Conservation (phyloP, 1,140 invertebrate genomes). For the Aphaenogaster ashmeadi region DNA sequence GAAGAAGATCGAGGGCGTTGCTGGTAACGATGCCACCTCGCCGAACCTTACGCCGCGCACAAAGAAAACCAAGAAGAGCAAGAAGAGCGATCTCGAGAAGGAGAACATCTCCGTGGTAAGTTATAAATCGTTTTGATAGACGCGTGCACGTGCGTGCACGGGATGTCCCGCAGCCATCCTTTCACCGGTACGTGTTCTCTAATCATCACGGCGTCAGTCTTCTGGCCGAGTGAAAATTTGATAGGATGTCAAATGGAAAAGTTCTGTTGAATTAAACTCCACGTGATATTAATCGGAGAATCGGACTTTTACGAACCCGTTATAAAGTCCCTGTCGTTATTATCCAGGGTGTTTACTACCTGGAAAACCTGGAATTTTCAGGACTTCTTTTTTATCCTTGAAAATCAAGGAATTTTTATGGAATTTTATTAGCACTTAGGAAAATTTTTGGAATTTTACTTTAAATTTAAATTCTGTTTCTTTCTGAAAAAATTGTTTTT, state of each 20-base stretch:
- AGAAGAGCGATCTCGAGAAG: constrained; percentile 88
- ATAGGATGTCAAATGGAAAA: background rate
- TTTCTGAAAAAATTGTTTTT: too few species aligned
- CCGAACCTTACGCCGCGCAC: constrained; percentile 85
- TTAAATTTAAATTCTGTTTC: too few species aligned
- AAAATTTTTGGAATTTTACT: too few species aligned
- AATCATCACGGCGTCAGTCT: background rate
- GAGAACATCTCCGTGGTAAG: constrained; percentile 90
- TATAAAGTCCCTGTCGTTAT: background rate
- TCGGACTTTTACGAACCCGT: too few species aligned
- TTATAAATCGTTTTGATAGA: constrained; percentile 70
- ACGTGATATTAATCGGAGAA: background rate
- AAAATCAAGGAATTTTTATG: too few species aligned
- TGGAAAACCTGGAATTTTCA: too few species aligned
- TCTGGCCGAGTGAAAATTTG: background rate
- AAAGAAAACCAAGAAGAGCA: constrained; percentile 89
- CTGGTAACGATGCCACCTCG: constrained; percentile 83
- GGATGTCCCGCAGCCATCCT: constrained; percentile 53
- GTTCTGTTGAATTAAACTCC: background rate
- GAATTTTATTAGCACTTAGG: too few species aligned
- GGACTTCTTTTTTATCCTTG: too few species aligned
- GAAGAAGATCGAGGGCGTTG: constrained; percentile 85
- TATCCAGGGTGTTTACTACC: too few species aligned
- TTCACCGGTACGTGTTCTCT: constrained; percentile 24
- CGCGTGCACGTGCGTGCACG: background rate